Percentiles rank a stretch among this genome's conserved stretches.
Conservation (phyloP, 1,140 invertebrate genomes). For the Trichoplusia ni region DNA sequence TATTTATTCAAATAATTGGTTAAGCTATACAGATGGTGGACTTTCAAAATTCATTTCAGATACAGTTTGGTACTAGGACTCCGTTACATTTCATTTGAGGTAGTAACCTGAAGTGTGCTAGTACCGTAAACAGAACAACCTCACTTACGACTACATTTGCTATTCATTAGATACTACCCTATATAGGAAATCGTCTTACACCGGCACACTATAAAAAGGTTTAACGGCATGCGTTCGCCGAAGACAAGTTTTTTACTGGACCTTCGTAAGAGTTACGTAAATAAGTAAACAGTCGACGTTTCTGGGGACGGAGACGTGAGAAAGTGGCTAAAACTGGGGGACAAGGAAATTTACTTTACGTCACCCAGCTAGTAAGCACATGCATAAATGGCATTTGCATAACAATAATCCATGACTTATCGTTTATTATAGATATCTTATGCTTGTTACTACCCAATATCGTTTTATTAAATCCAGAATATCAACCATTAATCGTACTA, state of each 20-base stretch:
- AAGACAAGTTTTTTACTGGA: slow-evolving; percentile 47
- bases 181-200: slow-evolving; percentile 59
- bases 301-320: slow-evolving; percentile 4
- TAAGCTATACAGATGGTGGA: too few relatives aligned
- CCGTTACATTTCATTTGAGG: slow-evolving; percentile 13
- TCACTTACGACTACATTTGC: slow-evolving; percentile 54
- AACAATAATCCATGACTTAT: too few relatives aligned
- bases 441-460: too few relatives aligned
- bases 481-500: slow-evolving; percentile 32
- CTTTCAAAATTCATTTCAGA: too few relatives aligned
- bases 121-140: slow-evolving; percentile 47
- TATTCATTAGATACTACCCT: slow-evolving; percentile 70
- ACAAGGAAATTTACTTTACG: background rate
- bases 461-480: too few relatives aligned
- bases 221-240: slow-evolving; percentile 44
- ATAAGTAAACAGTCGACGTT: slow-evolving; percentile 40
- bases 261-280: slow-evolving; percentile 58
- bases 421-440: too few relatives aligned
- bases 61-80: too few relatives aligned
- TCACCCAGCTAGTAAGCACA: background rate
- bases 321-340: background rate
- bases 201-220: slow-evolving; percentile 48
- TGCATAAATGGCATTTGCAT: background rate
- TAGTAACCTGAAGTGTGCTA: slow-evolving; percentile 19
- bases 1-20: too few relatives aligned